Evolutionary conservation across 2,888 invertebrate species (phyloP).

Genomic region (Frankliniella intonsa): DNA sequence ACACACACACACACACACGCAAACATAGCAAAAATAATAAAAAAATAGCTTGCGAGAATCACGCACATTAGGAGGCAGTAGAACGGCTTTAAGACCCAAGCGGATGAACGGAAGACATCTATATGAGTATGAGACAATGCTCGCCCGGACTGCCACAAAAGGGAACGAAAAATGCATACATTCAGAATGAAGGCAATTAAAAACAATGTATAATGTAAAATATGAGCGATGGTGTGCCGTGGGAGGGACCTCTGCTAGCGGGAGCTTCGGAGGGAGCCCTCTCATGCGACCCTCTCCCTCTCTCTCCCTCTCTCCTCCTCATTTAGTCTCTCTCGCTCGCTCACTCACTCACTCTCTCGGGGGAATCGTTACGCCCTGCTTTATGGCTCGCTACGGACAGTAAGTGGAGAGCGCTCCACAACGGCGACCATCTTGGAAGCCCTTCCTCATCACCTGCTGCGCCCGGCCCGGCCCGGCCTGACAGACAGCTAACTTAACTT

Average conservation of each 20-base stretch:
- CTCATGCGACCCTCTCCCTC: too few relatives aligned
- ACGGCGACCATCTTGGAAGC: background rate
- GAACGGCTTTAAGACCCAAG: background rate
- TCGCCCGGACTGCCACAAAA: background rate
- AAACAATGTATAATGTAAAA: background rate
- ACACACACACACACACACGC: background rate
- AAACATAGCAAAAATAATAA: background rate
- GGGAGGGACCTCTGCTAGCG: background rate
- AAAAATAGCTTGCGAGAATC: background rate
- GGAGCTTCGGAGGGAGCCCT: background rate
- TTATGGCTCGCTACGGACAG: background rate
- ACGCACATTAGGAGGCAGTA: background rate
- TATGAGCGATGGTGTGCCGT: background rate
- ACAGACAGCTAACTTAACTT: background rate
- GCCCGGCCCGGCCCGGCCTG: background rate
- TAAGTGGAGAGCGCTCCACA: background rate
- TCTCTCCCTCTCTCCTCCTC: background rate
- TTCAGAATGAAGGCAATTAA: background rate
- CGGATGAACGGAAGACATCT: background rate
- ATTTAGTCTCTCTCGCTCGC: background rate
- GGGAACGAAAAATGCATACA: background rate
- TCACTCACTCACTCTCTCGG: background rate
- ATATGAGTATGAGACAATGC: background rate
- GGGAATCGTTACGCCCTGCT: background rate
- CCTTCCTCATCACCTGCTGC: background rate